Base-by-base conservation (phyloP, 2,888 invertebrate genomes). In the Apodemia duryi region DNA sequence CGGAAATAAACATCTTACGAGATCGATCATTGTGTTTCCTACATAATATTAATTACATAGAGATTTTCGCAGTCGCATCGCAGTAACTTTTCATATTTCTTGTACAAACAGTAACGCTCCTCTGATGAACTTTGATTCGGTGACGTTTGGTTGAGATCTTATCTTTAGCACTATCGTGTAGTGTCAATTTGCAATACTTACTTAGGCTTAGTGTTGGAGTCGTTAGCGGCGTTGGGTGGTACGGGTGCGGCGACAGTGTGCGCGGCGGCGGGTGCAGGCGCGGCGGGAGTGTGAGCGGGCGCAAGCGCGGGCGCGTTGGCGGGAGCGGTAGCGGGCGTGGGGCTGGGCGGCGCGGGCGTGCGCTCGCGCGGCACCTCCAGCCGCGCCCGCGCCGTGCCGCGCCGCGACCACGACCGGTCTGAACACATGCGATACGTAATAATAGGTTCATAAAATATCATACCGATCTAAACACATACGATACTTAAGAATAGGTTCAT, bases 351-450 rank as follows among this genome's bases (percentile, higher is more conserved):
- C 75, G 79, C 67, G 94, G 96, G 10, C 94, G 95, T 72, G 91
- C 94, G 87, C 83, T 96, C 97, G 13, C 96, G 91, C 72, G 97
- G 95, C 41, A 96, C 94, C 72, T 97, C 97, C 2, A 97, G 96
- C n/a, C 97, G 94, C 71, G 97, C 95, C 66, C 95, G 94, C 9
- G 93, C 90, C 0, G 95, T 93, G 63, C 94, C 95, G 74, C 97
- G 94, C 0, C 97, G 93, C 0, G 97, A 96, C 96, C 97, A 97
- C 1, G 97, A 97, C 2, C 98, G 96, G 88, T 98, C 98, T 95
- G 80, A 1, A 49, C 41, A 66, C 64, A 70, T n/a, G 6, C 41
- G 21, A 21, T 21, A 21, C 21, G 21, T 21, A 21, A 21, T 21
- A 21, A 21, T 21, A 21, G 21, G 1, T 21, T 21, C 21, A 21